Conservation (phyloP, 2,888 invertebrate species). For the Polydrusus pterygomalis region DNA sequence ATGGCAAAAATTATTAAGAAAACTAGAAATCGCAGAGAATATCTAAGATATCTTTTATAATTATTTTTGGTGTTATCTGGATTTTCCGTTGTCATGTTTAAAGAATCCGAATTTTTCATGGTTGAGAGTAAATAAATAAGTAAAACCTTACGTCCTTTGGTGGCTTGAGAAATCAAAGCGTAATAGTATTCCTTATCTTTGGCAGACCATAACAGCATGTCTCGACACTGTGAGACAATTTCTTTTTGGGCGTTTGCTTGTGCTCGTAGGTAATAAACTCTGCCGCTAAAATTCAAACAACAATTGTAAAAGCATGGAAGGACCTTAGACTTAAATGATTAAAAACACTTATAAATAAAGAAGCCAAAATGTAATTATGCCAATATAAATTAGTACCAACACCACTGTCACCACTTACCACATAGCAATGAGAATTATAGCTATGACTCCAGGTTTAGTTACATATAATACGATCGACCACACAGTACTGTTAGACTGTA, state of each 20-base stretch:
- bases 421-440: slow-evolving; percentile 76
- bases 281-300: slow-evolving; percentile 71
- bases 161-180: slow-evolving; percentile 76
- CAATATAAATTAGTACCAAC: too few species aligned
- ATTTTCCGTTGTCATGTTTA: too few species aligned
- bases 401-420: slow-evolving; percentile 71
- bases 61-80: too few species aligned
- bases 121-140: too few species aligned
- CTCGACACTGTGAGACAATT: slow-evolving; percentile 77
- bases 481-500: slow-evolving; percentile 72
- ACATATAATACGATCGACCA: slow-evolving; percentile 73
- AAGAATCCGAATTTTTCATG: too few species aligned
- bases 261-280: slow-evolving; percentile 79
- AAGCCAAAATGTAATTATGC: too few species aligned
- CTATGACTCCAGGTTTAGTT: slow-evolving; percentile 78
- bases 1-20: too few species aligned
- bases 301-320: not conserved
- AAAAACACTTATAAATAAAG: too few species aligned
- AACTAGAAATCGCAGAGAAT: too few species aligned
- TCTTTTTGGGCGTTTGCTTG: slow-evolving; percentile 77
- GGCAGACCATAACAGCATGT: slow-evolving; percentile 80
- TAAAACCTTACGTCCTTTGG: slow-evolving; percentile 74
- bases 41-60: too few species aligned
- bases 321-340: too few species aligned
- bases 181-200: slow-evolving; percentile 83